Evolutionary conservation across 2,113 vertebrate genomes (phyloP), one percentile per base, ranked within the genome.

Genomic region (Nicator chloris): DNA sequence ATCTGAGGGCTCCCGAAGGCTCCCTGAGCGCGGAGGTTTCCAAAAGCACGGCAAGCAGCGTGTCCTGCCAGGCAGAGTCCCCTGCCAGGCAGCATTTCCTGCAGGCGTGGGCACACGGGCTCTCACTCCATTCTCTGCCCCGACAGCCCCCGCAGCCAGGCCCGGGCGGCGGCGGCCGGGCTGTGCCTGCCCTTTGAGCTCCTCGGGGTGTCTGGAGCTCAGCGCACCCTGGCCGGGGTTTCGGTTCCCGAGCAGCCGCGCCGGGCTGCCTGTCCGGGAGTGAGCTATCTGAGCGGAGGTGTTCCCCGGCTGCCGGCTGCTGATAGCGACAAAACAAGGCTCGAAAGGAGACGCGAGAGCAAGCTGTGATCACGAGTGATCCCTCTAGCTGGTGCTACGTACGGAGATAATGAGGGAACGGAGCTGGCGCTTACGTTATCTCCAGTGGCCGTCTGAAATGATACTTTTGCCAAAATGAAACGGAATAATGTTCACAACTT

Each of bases 151-250:
- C 1, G 2, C 4, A 13, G 64, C 54, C 71, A 24, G 78, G 86
- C 78, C 86, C 4, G 21, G 50, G 28, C 40, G 50, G 12, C 24
- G 30, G 35, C n/a, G n/a, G 57, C 49, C 2, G 40, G 7, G 50
- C 51, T 24, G 56, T 9, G 68, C 5, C 76, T 2, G 79, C 40
- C 21, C n/a, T n/a, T 4, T 0, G 16, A 28, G 11, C 40, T 5
- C 15, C 16, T 8, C 4, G 3, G 37, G 15, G 5, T 5, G 27
- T 8, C 49, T 3, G 59, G 33, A 26, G 71, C 24, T 9, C 15
- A 0, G 1, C 21, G 1, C 3, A 4, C 1, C 53, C 71, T 10
- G 4, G 1, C 35, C 3, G 1, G 3, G 17, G 37, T 57, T 76
- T 71, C 11, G 4, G 4, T 53, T 35, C 8, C 50, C 9, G 0